Base-by-base conservation (phyloP, 2,113 vertebrate species). In the Centropus unirufus region DNA sequence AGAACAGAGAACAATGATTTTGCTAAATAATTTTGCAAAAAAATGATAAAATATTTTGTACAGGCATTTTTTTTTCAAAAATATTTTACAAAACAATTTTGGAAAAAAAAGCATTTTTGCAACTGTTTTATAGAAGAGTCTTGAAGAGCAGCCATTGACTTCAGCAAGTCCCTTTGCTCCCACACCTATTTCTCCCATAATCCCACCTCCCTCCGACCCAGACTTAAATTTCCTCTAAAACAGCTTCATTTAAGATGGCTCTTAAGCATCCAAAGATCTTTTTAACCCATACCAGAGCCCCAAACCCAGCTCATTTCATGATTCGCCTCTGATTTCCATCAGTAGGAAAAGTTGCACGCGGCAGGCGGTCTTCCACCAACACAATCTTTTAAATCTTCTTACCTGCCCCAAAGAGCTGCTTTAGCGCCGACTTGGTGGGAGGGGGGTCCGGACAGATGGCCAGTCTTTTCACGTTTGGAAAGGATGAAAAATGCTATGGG, bases 401-500 rank as follows among this genome's bases (percentile, higher is more conserved):
- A 98, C 98, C 98, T 98, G 96, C 73, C 32, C 79, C 97, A 88
- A 95, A 95, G 96, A 97, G 96, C 89, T 3, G 93, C 97, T 92
- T 89, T 83, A 36, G 91, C 82, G 84, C 82, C 6, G 93, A 88
- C 87, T 94, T 97, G 97, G 98, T 44, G 97, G 95, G 92, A 96
- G 62, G 94, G 73, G 59, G 97, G 90, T 97, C 92, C 92, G 55
- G 97, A 97, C 97, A 98, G 98, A 98, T 98, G 98, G 97, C 91
- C 96, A 95, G 97, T 80, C 97, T 94, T 97, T 97, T 95, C 97
- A 95, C 85, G 95, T 97, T 98, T 97, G 97, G 97, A 98, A 98
- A 98, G 97, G 97, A 98, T 94, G 96, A 98, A 97, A 98, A 98
- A 97, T 92, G 97, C 97, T 97, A 97, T 89, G 32, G 95, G 91